Evolutionary conservation across 2,888 invertebrate genomes (phyloP), one percentile per base, ranked within the genome.

Genomic region (Ectropis crepuscularia): DNA sequence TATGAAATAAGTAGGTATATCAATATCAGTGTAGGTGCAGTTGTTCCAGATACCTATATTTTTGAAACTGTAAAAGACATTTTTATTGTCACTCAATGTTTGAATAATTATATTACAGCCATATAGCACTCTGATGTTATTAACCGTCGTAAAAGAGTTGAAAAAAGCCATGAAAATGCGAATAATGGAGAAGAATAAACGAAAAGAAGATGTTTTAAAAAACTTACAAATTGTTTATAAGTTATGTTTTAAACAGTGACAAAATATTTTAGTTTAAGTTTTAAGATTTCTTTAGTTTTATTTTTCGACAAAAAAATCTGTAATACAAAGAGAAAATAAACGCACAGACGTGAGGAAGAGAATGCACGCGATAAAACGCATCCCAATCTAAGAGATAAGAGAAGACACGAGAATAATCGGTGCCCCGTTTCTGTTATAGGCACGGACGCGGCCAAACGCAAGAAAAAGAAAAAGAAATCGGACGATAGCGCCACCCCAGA

Each of bases 391-490:
- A 28, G 51, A 47, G 74, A 78, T 77, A 82, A 72, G 72, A 72
- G 82, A 80, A 74, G 82, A 80, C 85, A 28, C 16, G 16, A 28
- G 87, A 88, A 69, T 89, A 88, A 90, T 84, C 86, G 88, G 81
- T 49, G 70, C 65, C 80, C 84, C 90, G 88, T 90, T 90, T 88
- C 85, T 91, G 91, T 92, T 92, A 83, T 92, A 92, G 92, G 90
- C 86, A 85, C 85, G 82, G 86, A 78, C 79, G 77, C 77, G 79
- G 81, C 82, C 78, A 89, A 89, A 80, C 81, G 82, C 82, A 88
- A 80, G 78, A 88, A 82, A 86, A 86, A 80, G 86, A 88, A 86
- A 88, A 87, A 86, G 82, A 89, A 85, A 81, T 79, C 83, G 9
- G 86, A 87, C 68, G 83, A 79, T 63, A 90, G 90, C 81, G 92